Base-by-base conservation (phyloP, 2,888 invertebrate genomes). In the Pseudanteris insignis region DNA sequence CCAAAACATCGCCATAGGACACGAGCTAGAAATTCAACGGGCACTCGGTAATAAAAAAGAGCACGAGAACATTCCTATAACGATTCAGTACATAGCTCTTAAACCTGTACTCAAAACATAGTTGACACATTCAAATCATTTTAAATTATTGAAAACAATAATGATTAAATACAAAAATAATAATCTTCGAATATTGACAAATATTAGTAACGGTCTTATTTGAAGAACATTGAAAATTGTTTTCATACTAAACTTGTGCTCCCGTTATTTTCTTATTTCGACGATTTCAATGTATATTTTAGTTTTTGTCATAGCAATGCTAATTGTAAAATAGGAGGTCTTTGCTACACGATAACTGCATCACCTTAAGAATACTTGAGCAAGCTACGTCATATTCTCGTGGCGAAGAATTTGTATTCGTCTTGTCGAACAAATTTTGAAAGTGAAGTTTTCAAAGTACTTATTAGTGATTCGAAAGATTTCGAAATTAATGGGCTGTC, bases 261-360 rank as follows among this genome's bases (percentile, higher is more conserved):
- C 2, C 44, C 54, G 6, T 30, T 54, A 10, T 37, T 54, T 15
- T 7, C 40, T 2, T 47, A 55, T 36, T 57, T 57, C 12, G 57
- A 57, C 26, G 47, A 57, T n/a, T 50, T 58, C 28, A 25, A 15
- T 7, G 38, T 58, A 4, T 43, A 26, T 1, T 50, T 40, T 30
- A 7, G n/a, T 3, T 44, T 38, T n/a, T 50, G 58, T 4, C 24
- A 41, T 6, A 37, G 50, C 12, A 25, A n/a, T n/a, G 32, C 12
- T 11, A 6, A 6, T 9, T 44, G 32, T 15, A 59, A 59, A 46
- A 33, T 38, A 8, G 15, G 33, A n/a, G 13, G 33, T 33, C 8
- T 33, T 33, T 33, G 14, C n/a, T 33, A 33, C 12, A 33, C 14
- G 13, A 15, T 33, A 14, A 2, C 33, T 4, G 15, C 33, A 2